phyloP scores from a whole-genome alignment of 1,140 invertebrate species.

The Diuraphis noxia region DNA sequence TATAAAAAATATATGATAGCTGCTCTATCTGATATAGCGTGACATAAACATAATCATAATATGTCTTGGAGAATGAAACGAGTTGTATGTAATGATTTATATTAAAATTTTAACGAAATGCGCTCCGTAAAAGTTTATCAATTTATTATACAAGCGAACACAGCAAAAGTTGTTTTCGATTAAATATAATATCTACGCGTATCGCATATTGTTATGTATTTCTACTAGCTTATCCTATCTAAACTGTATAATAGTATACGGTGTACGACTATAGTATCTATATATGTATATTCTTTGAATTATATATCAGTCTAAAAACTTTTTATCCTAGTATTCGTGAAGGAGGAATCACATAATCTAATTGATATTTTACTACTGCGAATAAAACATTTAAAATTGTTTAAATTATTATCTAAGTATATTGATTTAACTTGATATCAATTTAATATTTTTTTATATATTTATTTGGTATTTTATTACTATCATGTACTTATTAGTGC shows the following conservation, averaged over 20 bases:
- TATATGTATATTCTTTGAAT: neutral
- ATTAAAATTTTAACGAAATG: neutral
- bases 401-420: neutral
- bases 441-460: no score
- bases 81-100: constrained; percentile 14
- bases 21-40: constrained; percentile 18
- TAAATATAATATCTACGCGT: neutral
- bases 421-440: neutral
- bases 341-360: neutral
- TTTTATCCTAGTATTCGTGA: neutral
- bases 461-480: no score
- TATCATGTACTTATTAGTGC: no score
- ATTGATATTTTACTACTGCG: constrained; percentile 1
- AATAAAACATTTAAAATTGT: constrained; percentile 2
- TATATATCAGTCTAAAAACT: neutral
- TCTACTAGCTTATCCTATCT: constrained; percentile 1
- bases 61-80: neutral
- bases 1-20: neutral
- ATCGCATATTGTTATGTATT: constrained; percentile 3
- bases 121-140: neutral
- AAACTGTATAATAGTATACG: neutral
- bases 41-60: constrained; percentile 28
- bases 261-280: neutral
- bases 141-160: neutral
- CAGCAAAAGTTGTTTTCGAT: neutral